A percentile compares a stretch with the other conserved stretches of the same genome.
phyloP scores from a whole-genome alignment of 2,797 vertebrate genomes.

The Falco novaeseelandiae region DNA sequence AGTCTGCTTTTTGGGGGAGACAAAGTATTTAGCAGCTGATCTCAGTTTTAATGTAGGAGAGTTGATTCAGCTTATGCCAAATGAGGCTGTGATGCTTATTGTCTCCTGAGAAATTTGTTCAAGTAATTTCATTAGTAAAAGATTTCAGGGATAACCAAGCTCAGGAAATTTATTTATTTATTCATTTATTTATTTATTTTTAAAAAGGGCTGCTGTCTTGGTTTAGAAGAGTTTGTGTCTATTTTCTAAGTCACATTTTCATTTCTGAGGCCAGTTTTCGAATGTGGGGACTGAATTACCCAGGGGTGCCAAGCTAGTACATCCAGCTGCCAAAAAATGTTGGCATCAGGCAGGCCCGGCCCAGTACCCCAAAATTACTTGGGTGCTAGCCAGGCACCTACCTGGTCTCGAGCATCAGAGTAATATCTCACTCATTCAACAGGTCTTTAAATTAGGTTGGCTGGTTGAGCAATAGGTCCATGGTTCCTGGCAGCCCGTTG shows the following conservation, averaged over 20 bases:
- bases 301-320: not conserved
- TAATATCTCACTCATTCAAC: not conserved
- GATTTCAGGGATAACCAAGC: not conserved
- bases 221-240: not conserved
- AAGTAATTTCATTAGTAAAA: slow-evolving; percentile 45
- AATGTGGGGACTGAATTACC: not conserved
- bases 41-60: slow-evolving; percentile 15
- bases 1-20: not conserved
- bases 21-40: slow-evolving; percentile 21
- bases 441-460: not conserved
- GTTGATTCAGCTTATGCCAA: slow-evolving; percentile 4
- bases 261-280: not conserved
- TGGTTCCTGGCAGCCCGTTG: not conserved
- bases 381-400: not conserved
- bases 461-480: not conserved
- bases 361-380: not conserved
- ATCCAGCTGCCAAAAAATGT: not conserved
- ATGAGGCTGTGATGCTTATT: slow-evolving; percentile 15
- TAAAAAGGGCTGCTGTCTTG: not conserved
- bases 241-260: not conserved
- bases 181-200: too few relatives aligned
- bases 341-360: not conserved
- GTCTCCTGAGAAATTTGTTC: slow-evolving; percentile 28
- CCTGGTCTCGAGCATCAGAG: not conserved
- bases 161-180: not conserved